Evolutionary conservation across 2,113 vertebrate species (phyloP).

Genomic region (Cettia cetti): DNA sequence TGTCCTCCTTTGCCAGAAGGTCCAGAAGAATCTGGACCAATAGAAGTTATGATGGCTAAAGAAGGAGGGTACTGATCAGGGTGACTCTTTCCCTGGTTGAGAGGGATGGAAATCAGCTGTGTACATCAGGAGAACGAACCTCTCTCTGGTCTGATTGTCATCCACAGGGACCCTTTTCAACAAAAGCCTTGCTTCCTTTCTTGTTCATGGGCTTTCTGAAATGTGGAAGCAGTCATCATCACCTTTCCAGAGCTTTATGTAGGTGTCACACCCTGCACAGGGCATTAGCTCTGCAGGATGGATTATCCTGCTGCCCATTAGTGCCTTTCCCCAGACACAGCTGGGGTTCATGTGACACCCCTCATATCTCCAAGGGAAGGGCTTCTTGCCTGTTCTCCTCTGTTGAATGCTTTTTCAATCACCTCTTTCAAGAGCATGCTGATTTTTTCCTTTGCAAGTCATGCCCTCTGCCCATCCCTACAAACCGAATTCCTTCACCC

Average conservation of each 20-base stretch:
- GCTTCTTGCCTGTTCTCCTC: neutral
- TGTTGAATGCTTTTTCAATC: neutral
- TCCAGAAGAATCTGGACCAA: neutral
- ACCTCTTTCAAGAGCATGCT: neutral
- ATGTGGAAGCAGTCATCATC: neutral
- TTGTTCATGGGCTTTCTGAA: neutral
- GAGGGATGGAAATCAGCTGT: neutral
- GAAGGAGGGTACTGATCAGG: neutral
- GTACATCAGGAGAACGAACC: neutral
- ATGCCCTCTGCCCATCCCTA: neutral
- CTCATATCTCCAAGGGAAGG: neutral
- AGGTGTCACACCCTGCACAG: neutral
- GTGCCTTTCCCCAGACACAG: neutral
- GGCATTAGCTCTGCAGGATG: neutral
- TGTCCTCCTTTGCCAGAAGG: neutral
- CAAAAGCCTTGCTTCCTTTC: neutral
- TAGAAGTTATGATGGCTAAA: neutral
- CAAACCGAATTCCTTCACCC: neutral
- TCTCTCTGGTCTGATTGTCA: neutral
- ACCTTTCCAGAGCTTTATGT: neutral
- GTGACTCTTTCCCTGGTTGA: neutral
- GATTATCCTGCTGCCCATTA: neutral
- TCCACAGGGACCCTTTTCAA: neutral
- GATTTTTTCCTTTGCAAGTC: neutral
- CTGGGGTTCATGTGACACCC: neutral